phyloP scores from a whole-genome alignment of 2,888 invertebrate genomes.

The Rhimphoctona megacephalus region DNA sequence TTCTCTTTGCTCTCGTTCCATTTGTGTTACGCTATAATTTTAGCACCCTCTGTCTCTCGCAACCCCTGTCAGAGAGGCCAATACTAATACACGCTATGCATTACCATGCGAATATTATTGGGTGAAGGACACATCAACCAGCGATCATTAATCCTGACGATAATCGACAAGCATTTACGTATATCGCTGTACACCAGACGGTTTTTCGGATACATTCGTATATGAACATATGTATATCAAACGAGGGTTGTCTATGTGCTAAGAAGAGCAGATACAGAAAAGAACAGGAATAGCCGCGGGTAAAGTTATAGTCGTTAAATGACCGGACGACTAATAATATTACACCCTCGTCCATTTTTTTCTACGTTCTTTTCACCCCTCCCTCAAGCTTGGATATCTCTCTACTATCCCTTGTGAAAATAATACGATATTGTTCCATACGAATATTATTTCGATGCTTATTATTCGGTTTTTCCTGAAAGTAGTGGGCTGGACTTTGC shows the following conservation, averaged over 20 bases:
- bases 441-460: constrained; percentile 61
- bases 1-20: background rate
- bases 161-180: constrained; percentile 70
- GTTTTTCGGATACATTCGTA: constrained; percentile 56
- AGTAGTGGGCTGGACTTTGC: constrained; percentile 23
- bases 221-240: constrained; percentile 29
- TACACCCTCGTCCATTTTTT: constrained; percentile 59
- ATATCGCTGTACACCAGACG: constrained; percentile 64
- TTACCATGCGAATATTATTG: constrained; percentile 59
- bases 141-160: constrained; percentile 70
- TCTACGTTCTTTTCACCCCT: constrained; percentile 9
- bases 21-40: constrained; percentile 44
- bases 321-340: constrained; percentile 71
- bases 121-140: constrained; percentile 36
- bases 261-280: constrained; percentile 8
- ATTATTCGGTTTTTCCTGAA: constrained; percentile 56
- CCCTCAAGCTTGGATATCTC: background rate
- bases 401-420: constrained; percentile 35
- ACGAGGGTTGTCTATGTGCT: constrained; percentile 16
- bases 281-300: constrained; percentile 37
- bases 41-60: constrained; percentile 44
- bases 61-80: constrained; percentile 18
- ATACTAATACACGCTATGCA: constrained; percentile 51
- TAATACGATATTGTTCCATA: constrained; percentile 54
- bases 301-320: constrained; percentile 66